phyloP scores from a whole-genome alignment of 1,140 invertebrate species.

The Octopus sinensis region DNA sequence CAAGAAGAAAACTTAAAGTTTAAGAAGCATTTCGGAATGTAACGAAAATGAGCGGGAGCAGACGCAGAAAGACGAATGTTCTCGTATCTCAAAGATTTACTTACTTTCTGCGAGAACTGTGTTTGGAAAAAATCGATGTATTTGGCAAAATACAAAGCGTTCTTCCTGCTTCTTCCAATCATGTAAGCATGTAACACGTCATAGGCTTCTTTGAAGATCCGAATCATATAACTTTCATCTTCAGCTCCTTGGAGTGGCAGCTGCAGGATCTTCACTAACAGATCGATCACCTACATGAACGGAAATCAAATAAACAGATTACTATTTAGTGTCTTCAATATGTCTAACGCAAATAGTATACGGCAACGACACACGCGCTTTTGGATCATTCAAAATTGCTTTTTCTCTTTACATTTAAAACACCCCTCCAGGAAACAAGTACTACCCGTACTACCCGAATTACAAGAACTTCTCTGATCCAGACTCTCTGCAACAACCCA shows the following conservation, averaged over 20 bases:
- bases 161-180: constrained; percentile 56
- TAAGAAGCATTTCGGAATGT: too few relatives aligned
- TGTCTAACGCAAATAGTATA: too few relatives aligned
- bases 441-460: too few relatives aligned
- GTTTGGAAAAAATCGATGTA: constrained; percentile 59
- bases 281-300: constrained; percentile 50
- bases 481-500: too few relatives aligned
- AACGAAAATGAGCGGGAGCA: background rate
- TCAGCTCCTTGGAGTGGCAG: constrained; percentile 47
- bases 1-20: too few relatives aligned
- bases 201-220: constrained; percentile 52
- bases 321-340: too few relatives aligned
- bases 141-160: constrained; percentile 58
- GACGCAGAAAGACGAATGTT: background rate
- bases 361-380: too few relatives aligned
- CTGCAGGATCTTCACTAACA: constrained; percentile 54
- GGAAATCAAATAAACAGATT: background rate
- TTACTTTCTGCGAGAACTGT: constrained; percentile 54
- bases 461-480: too few relatives aligned
- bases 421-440: too few relatives aligned
- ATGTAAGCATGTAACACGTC: constrained; percentile 57
- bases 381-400: too few relatives aligned
- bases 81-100: background rate
- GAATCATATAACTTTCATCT: constrained; percentile 50
- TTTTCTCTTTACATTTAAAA: too few relatives aligned